Percentiles rank a stretch among this genome's conserved stretches.
phyloP scores from a whole-genome alignment of 2,113 vertebrate species.

The Tyto alba region DNA sequence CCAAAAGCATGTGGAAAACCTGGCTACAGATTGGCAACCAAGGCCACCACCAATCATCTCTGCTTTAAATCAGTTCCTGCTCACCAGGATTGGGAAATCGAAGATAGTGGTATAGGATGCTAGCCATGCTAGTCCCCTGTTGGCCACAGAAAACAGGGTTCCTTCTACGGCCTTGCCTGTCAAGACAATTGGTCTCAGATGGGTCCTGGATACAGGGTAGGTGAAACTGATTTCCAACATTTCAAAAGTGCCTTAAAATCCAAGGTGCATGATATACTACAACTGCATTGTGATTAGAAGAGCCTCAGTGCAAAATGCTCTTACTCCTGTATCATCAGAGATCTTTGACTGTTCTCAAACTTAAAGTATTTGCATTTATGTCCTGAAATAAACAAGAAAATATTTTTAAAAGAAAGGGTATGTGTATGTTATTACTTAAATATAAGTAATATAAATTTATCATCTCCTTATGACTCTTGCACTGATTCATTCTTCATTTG shows the following conservation, averaged over 20 bases:
- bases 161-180: neutral
- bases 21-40: neutral
- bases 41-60: neutral
- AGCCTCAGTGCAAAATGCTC: neutral
- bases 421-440: neutral
- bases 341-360: neutral
- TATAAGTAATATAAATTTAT: neutral
- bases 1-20: neutral
- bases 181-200: neutral
- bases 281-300: neutral
- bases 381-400: slow-evolving; percentile 8
- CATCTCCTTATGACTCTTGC: neutral
- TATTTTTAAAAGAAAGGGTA: neutral
- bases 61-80: neutral
- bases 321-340: neutral
- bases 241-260: neutral
- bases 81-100: neutral
- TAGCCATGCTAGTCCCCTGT: neutral
- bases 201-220: neutral
- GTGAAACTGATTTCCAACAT: neutral
- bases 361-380: neutral
- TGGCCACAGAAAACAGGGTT: neutral
- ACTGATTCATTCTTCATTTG: neutral
- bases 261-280: neutral
- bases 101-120: neutral